A percentile compares a stretch with the other conserved stretches of the same genome.
These are phyloP conservation scores for Hippocampus barbouri DNA, from an alignment of 2,113 vertebrate species.

Conservation along the genomic window DNA sequence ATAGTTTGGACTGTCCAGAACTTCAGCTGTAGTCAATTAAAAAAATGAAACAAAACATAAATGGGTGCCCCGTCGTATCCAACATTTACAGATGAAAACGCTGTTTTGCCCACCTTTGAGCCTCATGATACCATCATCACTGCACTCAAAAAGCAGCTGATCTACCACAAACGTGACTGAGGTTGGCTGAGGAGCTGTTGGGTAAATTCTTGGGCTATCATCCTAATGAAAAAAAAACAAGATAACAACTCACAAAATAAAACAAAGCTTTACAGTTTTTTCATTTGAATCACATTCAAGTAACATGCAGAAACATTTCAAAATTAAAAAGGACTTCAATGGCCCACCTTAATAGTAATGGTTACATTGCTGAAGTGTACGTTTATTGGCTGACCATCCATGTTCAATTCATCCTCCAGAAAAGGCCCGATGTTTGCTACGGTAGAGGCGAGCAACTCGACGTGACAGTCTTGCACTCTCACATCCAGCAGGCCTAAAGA, in stretches of 20 bases:
- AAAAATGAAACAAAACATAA: background rate
- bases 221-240: conserved; percentile 71
- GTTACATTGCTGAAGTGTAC: conserved; percentile 79
- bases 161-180: conserved; percentile 82
- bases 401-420: conserved; percentile 87
- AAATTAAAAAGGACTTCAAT: background rate
- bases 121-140: conserved; percentile 83
- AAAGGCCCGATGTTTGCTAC: conserved; percentile 85
- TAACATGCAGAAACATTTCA: background rate
- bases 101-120: conserved; percentile 74
- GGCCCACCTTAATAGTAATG: conserved; percentile 81
- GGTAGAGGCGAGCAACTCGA: conserved; percentile 80
- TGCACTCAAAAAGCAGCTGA: conserved; percentile 77
- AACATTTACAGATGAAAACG: too few species aligned
- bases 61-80: background rate
- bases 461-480: conserved; percentile 69
- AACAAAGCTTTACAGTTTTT: background rate
- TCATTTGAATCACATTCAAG: background rate
- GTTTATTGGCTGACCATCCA: conserved; percentile 84
- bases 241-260: background rate
- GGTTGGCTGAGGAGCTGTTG: conserved; percentile 83
- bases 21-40: conserved; percentile 37
- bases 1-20: conserved; percentile 11
- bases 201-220: conserved; percentile 83
- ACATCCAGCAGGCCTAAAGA: conserved; percentile 79